Conservation (phyloP, 2,888 invertebrate genomes). For the Tolmerus cingulatus region DNA sequence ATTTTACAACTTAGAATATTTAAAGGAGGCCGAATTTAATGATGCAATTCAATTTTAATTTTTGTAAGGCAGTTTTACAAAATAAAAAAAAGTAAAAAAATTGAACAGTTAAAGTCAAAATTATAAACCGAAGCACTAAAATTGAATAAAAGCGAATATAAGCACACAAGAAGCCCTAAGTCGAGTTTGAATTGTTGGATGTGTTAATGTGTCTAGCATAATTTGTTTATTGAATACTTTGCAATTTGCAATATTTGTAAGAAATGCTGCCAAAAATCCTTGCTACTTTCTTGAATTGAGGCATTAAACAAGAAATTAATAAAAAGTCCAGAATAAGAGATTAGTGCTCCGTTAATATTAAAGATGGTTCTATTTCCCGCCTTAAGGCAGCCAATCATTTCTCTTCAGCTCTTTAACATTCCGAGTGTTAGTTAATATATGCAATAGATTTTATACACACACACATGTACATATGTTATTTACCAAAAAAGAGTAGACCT, state of each 20-base stretch:
- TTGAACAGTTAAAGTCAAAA: neutral
- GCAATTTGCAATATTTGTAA: neutral
- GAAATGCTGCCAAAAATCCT: neutral
- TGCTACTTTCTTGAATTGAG: neutral
- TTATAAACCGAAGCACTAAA: neutral
- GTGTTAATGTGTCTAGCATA: neutral
- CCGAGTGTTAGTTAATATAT: neutral
- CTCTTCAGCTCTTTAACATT: slow-evolving; percentile 6
- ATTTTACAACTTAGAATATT: too few relatives aligned
- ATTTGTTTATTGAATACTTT: neutral
- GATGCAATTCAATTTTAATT: too few relatives aligned
- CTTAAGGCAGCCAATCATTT: neutral
- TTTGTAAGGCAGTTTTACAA: too few relatives aligned
- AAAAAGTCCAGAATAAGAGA: neutral
- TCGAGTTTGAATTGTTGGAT: neutral
- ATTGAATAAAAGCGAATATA: neutral
- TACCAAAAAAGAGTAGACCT: neutral
- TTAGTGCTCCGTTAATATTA: neutral
- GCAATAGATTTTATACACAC: slow-evolving; percentile 28
- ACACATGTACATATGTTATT: neutral
- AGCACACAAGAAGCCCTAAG: neutral
- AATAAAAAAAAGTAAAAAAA: neutral
- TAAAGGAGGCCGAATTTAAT: too few relatives aligned
- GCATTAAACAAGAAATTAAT: neutral
- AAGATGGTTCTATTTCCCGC: neutral